phyloP scores from a whole-genome alignment of 1,140 invertebrate species.

The Melanaphis sacchari region DNA sequence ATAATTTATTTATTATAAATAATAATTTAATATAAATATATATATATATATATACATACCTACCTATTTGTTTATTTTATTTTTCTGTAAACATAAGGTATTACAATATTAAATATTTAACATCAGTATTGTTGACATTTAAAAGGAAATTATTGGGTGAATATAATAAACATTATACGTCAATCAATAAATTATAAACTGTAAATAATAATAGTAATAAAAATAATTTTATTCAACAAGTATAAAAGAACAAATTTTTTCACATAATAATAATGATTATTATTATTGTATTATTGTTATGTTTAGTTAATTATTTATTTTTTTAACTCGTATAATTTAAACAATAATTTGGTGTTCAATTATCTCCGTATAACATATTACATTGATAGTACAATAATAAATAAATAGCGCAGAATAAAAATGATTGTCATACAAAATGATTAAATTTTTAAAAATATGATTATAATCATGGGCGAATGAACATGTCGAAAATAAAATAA shows the following conservation, averaged over 20 bases:
- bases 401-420: slow-evolving; percentile 48
- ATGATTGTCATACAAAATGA: slow-evolving; percentile 17
- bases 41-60: not conserved
- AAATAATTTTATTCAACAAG: slow-evolving; percentile 56
- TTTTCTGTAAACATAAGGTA: not conserved
- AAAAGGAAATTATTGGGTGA: not conserved
- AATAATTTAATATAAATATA: not conserved
- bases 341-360: slow-evolving; percentile 3
- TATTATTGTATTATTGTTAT: slow-evolving; percentile 36
- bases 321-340: slow-evolving; percentile 30
- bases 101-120: not conserved
- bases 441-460: not conserved
- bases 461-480: not conserved
- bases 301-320: not conserved
- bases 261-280: slow-evolving; percentile 33
- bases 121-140: not conserved
- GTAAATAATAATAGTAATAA: slow-evolving; percentile 44
- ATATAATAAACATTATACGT: not conserved
- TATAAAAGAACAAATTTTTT: slow-evolving; percentile 55
- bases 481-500: not conserved
- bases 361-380: slow-evolving; percentile 5
- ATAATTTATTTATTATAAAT: not conserved
- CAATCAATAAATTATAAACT: not conserved
- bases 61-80: not conserved
- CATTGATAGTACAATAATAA: slow-evolving; percentile 31